These are phyloP conservation scores for Ondatra zibethicus DNA, from an alignment of 2,113 vertebrate species.

Conservation along the genomic window DNA sequence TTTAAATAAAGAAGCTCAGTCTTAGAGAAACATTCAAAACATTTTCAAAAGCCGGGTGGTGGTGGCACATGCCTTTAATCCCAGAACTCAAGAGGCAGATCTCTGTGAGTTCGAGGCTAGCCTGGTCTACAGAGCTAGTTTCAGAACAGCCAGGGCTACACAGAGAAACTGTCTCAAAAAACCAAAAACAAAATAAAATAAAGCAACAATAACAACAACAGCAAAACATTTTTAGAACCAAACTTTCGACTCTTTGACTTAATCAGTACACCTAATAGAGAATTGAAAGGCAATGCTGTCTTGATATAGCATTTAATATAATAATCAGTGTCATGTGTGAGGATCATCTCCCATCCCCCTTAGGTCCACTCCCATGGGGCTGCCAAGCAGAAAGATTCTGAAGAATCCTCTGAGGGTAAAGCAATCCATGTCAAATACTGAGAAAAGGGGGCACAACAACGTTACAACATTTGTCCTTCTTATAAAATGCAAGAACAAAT, in stretches of 20 bases:
- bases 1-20: background rate
- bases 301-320: background rate
- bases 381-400: background rate
- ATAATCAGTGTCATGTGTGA: background rate
- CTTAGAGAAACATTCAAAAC: background rate
- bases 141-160: background rate
- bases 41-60: background rate
- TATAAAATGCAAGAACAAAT: constrained; percentile 11
- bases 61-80: background rate
- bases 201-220: no score
- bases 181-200: background rate
- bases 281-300: background rate
- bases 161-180: background rate
- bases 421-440: background rate
- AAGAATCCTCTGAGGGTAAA: background rate
- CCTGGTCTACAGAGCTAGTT: background rate
- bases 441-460: background rate
- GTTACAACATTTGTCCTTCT: constrained; percentile 30
- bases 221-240: background rate
- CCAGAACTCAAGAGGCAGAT: background rate
- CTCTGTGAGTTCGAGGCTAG: background rate
- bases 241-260: background rate
- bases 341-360: background rate
- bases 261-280: background rate
- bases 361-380: no score